Percentiles rank a stretch among this genome's conserved stretches.
Conservation (phyloP, 1,140 invertebrate genomes). For the Anastrepha obliqua region DNA sequence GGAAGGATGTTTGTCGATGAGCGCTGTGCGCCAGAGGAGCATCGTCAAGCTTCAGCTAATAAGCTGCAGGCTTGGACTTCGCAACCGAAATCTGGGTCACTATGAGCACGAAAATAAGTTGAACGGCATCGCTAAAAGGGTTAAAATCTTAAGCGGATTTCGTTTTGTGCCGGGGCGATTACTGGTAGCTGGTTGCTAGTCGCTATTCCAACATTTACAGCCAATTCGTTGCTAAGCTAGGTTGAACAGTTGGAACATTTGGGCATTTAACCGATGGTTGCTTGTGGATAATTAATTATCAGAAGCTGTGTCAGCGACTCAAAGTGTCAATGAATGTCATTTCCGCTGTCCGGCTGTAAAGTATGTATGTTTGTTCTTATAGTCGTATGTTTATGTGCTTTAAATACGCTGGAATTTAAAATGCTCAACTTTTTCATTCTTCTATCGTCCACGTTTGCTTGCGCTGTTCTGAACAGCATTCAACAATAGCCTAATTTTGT, state of each 20-base stretch:
- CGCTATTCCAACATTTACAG: background rate
- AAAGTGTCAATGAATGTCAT: background rate
- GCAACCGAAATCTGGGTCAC: conserved; percentile 1
- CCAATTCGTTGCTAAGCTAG: background rate
- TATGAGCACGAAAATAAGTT: background rate
- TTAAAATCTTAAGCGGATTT: conserved; percentile 48
- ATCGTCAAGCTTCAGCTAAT: background rate
- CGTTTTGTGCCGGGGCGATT: background rate
- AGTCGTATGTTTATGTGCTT: background rate
- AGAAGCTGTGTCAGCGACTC: background rate
- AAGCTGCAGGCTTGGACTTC: background rate
- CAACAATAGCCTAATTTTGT: conserved; percentile 52
- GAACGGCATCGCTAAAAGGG: background rate
- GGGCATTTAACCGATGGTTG: background rate
- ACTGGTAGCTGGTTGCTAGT: background rate
- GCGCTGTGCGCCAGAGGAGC: background rate
- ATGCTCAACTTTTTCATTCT: background rate
- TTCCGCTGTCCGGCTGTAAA: background rate
- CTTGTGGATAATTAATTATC: conserved; percentile 3
- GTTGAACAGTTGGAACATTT: background rate
- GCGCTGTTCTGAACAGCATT: background rate
- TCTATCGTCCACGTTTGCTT: background rate
- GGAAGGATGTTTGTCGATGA: background rate
- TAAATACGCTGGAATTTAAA: background rate
- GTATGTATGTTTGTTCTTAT: too few relatives aligned